phyloP scores from a whole-genome alignment of 2,888 invertebrate species.

The Camptogramma bilineatum region DNA sequence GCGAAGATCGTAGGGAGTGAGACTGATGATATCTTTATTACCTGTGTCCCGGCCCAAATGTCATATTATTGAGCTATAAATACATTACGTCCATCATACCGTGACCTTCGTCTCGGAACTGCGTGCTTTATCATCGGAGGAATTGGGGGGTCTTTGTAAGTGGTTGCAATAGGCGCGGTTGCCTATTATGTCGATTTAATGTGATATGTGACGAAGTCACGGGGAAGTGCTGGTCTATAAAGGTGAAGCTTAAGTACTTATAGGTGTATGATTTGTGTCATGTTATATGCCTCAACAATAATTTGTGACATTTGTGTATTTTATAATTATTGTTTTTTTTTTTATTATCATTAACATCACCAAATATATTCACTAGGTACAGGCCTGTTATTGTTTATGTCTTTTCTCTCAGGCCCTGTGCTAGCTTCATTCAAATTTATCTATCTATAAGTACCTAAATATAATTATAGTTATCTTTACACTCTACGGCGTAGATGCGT shows the following conservation, averaged over 20 bases:
- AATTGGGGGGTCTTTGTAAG: constrained; percentile 33
- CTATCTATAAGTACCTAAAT: too few species aligned
- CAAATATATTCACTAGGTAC: too few species aligned
- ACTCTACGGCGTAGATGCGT: neutral
- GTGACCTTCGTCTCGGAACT: constrained; percentile 32
- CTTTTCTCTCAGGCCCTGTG: too few species aligned
- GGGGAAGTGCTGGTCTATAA: constrained; percentile 41
- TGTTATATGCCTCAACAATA: neutral
- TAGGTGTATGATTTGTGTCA: constrained; percentile 7
- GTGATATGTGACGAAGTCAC: constrained; percentile 63
- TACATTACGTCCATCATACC: constrained; percentile 54
- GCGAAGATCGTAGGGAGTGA: constrained; percentile 4
- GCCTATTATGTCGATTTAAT: constrained; percentile 62
- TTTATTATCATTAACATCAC: too few species aligned
- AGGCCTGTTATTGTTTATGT: too few species aligned
- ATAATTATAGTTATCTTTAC: neutral
- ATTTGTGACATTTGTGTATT: neutral
- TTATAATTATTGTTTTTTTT: too few species aligned
- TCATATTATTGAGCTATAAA: constrained; percentile 73
- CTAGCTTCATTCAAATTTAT: too few species aligned
- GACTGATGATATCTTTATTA: constrained; percentile 26
- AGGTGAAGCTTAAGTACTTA: constrained; percentile 26
- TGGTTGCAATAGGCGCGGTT: constrained; percentile 47
- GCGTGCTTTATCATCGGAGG: constrained; percentile 34
- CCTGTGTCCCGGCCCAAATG: constrained; percentile 58